Conservation (phyloP, 2,113 vertebrate genomes). For the Spea multiplicata region DNA sequence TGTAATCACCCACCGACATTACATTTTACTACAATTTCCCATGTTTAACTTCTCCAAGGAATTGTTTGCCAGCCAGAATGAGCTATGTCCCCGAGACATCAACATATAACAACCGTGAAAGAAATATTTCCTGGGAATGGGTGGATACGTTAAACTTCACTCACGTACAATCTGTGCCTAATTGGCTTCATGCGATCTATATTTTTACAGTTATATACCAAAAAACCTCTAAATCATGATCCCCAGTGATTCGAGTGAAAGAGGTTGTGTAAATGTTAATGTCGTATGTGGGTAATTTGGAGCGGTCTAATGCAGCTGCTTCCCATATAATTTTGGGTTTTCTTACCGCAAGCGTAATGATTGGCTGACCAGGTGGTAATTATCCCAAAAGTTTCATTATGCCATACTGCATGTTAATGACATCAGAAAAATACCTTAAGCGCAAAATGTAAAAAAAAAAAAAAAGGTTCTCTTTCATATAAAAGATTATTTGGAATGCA, state of each 20-base stretch:
- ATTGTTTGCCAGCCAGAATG: conserved; percentile 6
- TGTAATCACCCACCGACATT: neutral
- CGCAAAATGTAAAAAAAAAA: no score
- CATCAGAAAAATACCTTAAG: no score
- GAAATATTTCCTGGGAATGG: conserved; percentile 32
- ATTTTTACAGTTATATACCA: conserved; percentile 11
- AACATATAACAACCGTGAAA: conserved; percentile 8
- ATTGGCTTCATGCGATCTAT: conserved; percentile 12
- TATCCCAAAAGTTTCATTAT: neutral
- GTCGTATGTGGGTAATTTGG: conserved; percentile 1
- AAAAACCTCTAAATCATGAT: conserved; percentile 5
- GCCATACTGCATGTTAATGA: no score
- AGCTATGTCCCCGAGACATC: neutral
- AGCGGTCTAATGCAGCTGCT: neutral
- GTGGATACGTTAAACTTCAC: conserved; percentile 11
- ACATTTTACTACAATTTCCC: conserved; percentile 22
- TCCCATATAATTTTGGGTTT: conserved; percentile 10
- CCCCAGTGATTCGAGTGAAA: neutral
- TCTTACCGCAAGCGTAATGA: conserved; percentile 23
- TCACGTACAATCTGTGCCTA: conserved; percentile 26
- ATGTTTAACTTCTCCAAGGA: conserved; percentile 3
- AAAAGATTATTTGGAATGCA: no score
- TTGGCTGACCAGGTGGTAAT: neutral
- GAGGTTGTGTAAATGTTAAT: neutral
- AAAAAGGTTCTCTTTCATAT: no score